Conservation (phyloP, 1,140 invertebrate genomes). For the Lucilia sericata region DNA sequence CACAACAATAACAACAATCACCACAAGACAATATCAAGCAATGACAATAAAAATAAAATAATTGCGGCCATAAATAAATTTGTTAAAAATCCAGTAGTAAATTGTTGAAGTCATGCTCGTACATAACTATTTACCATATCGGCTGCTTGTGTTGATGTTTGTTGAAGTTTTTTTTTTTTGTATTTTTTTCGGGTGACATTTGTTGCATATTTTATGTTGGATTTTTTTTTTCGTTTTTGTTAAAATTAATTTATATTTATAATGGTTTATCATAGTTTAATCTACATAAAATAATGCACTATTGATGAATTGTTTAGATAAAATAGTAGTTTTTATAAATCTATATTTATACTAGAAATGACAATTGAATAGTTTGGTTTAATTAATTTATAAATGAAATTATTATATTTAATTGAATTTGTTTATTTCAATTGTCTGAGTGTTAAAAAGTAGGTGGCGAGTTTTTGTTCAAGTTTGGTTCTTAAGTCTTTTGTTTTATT, state of each 20-base stretch:
- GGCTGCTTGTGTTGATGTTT: slow-evolving; percentile 23
- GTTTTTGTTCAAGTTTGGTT: too few relatives aligned
- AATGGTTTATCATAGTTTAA: background rate
- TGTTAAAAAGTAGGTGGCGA: too few relatives aligned
- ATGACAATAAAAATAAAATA: slow-evolving; percentile 25
- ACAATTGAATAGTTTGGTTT: too few relatives aligned
- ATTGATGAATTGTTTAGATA: slow-evolving; percentile 10
- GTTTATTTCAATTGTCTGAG: too few relatives aligned
- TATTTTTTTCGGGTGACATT: slow-evolving; percentile 8
- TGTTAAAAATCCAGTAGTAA: slow-evolving; percentile 20
- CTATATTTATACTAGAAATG: background rate
- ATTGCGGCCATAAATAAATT: slow-evolving; percentile 20
- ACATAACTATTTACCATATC: slow-evolving; percentile 13
- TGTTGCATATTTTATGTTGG: slow-evolving; percentile 24
- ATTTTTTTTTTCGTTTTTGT: background rate
- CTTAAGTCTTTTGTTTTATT: too few relatives aligned
- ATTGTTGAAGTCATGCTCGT: background rate
- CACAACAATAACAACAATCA: background rate
- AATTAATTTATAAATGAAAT: too few relatives aligned
- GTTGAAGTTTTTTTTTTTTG: too few relatives aligned
- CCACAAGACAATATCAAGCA: background rate
- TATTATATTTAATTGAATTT: too few relatives aligned
- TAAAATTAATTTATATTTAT: background rate
- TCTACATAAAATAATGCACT: background rate
- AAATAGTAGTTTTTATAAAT: background rate